These are phyloP conservation scores for Paraescarpia echinospica DNA, from an alignment of 1,140 invertebrate genomes.

Conservation along the genomic window DNA sequence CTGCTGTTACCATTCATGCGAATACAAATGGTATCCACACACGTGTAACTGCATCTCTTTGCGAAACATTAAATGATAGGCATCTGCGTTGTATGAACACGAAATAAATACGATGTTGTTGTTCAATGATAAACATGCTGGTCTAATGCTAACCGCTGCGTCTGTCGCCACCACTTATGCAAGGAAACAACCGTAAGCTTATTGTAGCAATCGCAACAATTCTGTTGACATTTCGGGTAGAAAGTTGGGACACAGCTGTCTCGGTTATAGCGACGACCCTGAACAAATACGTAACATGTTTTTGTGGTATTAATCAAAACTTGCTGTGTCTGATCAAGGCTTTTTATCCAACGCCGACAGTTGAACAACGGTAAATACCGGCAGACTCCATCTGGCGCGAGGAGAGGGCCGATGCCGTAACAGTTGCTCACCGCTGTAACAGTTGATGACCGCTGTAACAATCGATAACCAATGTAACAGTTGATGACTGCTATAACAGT, in stretches of 20 bases:
- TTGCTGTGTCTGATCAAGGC: neutral
- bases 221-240: neutral
- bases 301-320: neutral
- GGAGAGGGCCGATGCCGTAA: too few relatives aligned
- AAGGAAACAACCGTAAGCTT: neutral
- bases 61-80: neutral
- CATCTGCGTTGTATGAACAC: neutral
- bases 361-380: neutral
- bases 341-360: neutral
- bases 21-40: neutral
- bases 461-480: too few relatives aligned
- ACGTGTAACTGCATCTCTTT: neutral
- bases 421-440: too few relatives aligned
- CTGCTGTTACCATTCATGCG: neutral
- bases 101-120: neutral
- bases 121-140: neutral
- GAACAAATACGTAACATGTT: neutral
- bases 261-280: neutral
- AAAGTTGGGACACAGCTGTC: neutral
- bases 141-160: too few relatives aligned
- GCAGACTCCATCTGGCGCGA: neutral
- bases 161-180: neutral
- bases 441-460: too few relatives aligned
- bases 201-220: neutral
- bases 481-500: too few relatives aligned